These are phyloP conservation scores for Pempheris klunzingeri DNA, from an alignment of 2,797 vertebrate species.

Conservation along the genomic window DNA sequence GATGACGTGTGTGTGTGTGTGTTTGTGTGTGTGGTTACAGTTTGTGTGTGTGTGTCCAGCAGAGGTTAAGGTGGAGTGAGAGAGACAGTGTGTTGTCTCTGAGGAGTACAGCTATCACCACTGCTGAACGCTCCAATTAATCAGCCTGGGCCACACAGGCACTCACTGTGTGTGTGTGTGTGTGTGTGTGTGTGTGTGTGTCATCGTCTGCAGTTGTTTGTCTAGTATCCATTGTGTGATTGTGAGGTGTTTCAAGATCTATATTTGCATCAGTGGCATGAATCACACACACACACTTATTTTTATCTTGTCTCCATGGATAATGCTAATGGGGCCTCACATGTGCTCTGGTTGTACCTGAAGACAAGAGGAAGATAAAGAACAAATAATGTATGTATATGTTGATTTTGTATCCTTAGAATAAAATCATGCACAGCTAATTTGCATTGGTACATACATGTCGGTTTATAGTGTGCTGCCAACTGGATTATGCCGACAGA, in stretches of 20 bases:
- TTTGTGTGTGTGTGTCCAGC: conserved; percentile 33
- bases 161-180: conserved; percentile 13
- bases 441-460: conserved; percentile 13
- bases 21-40: conserved; percentile 22
- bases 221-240: conserved; percentile 34
- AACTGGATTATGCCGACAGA: conserved; percentile 2
- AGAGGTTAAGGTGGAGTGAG: conserved; percentile 74
- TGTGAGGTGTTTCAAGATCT: conserved; percentile 52
- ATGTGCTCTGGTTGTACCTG: conserved; percentile 29
- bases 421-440: not conserved
- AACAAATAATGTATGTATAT: conserved; percentile 21
- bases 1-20: conserved; percentile 44
- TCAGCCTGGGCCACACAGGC: conserved; percentile 70
- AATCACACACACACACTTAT: conserved; percentile 12
- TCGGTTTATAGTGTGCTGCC: not conserved
- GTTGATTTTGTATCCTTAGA: conserved; percentile 3
- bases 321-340: conserved; percentile 61
- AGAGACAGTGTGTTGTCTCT: conserved; percentile 76
- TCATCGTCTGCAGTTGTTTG: conserved; percentile 24
- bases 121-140: conserved; percentile 79
- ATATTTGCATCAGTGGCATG: conserved; percentile 50
- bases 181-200: conserved; percentile 16
- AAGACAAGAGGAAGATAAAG: conserved; percentile 9
- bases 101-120: conserved; percentile 78
- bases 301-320: conserved; percentile 63